Evolutionary conservation across 2,888 invertebrate genomes (phyloP).

Genomic region (Sicus ferrugineus): DNA sequence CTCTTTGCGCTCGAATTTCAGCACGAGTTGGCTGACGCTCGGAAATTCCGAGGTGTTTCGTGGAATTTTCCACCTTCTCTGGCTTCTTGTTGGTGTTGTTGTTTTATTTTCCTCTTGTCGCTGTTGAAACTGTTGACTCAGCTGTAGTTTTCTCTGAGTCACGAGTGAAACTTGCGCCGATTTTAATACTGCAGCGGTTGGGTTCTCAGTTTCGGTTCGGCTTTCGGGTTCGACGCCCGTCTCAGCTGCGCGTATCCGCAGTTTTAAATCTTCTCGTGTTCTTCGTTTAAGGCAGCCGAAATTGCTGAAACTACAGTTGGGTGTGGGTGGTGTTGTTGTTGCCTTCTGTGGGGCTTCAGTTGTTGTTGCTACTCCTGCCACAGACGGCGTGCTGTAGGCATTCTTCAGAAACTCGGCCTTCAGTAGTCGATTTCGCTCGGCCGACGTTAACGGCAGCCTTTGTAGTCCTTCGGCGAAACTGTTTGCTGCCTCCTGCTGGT

Average conservation of each 20-base stretch:
- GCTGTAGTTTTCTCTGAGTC: conserved; percentile 41
- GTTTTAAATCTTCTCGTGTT: neutral
- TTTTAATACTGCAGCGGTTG: conserved; percentile 13
- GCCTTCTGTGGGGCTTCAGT: neutral
- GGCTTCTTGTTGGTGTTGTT: neutral
- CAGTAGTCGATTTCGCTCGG: conserved; percentile 36
- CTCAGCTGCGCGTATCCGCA: neutral
- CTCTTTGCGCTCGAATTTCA: neutral
- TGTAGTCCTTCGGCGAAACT: neutral
- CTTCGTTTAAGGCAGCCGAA: neutral
- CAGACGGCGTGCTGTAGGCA: conserved; percentile 28
- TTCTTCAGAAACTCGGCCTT: conserved; percentile 53
- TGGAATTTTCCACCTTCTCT: neutral
- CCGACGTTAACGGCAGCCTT: no score
- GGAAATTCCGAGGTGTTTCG: neutral
- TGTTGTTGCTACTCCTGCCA: conserved; percentile 18
- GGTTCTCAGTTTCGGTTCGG: neutral
- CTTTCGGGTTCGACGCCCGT: no score
- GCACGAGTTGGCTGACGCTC: conserved; percentile 11
- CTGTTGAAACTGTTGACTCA: conserved; percentile 36
- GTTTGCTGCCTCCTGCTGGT: conserved; percentile 10
- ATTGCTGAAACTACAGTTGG: conserved; percentile 8
- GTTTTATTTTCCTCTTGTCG: conserved; percentile 1
- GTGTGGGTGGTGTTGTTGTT: neutral
- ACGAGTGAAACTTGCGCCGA: conserved; percentile 36